These are phyloP conservation scores for Spodoptera littoralis DNA, from an alignment of 2,888 invertebrate genomes.

Conservation along the genomic window DNA sequence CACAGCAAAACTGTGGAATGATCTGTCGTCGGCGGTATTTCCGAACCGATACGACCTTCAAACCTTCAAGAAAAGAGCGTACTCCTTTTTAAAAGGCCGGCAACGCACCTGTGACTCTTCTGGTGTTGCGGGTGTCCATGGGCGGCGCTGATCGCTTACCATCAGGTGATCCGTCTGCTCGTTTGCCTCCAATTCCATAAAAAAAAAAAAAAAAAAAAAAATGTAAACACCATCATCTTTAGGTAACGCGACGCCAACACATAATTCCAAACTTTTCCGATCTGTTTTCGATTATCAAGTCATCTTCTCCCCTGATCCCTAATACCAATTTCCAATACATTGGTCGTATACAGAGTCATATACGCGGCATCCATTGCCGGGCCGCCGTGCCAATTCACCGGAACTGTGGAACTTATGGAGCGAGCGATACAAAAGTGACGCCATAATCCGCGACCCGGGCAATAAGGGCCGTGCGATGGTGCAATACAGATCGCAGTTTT, in stretches of 20 bases:
- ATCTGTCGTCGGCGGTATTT: too few relatives aligned
- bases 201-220: too few relatives aligned
- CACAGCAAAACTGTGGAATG: too few relatives aligned
- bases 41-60: too few relatives aligned
- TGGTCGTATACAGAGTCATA: constrained; percentile 25
- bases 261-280: constrained; percentile 44
- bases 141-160: too few relatives aligned
- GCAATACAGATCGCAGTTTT: constrained; percentile 49
- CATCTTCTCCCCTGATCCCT: constrained; percentile 35
- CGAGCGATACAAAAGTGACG: constrained; percentile 46
- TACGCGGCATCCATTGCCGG: constrained; percentile 34
- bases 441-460: constrained; percentile 38
- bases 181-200: too few relatives aligned
- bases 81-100: too few relatives aligned
- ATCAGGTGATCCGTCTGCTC: too few relatives aligned
- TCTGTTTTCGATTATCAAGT: constrained; percentile 45
- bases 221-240: not conserved
- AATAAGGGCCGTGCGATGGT: constrained; percentile 39
- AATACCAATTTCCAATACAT: constrained; percentile 55
- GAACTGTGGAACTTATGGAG: constrained; percentile 45
- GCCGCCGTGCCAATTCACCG: constrained; percentile 41
- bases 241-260: not conserved
- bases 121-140: too few relatives aligned
- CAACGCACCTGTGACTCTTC: too few relatives aligned
- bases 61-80: too few relatives aligned